Conservation (phyloP, 2,888 invertebrate species). For the Pyrochroa serraticornis region DNA sequence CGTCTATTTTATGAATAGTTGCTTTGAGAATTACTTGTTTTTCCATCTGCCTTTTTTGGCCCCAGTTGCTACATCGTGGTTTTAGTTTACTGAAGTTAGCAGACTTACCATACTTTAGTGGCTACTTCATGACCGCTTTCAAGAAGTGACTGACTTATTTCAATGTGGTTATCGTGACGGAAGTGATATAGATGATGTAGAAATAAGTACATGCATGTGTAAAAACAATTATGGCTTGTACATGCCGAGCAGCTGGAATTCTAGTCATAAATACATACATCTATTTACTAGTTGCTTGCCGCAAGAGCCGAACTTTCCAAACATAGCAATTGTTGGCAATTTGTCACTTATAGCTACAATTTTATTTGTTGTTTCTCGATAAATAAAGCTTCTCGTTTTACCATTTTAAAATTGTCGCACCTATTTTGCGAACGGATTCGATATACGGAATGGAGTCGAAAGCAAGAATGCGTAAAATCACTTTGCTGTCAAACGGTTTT, state of each 20-base stretch:
- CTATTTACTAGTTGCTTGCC: slow-evolving; percentile 20
- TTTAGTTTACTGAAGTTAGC: slow-evolving; percentile 2
- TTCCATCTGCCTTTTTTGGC: too few relatives aligned
- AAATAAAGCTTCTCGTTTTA: too few relatives aligned
- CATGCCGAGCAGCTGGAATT: slow-evolving; percentile 40
- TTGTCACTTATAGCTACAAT: neutral
- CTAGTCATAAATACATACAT: slow-evolving; percentile 23
- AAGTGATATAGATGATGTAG: slow-evolving; percentile 49
- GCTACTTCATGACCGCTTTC: slow-evolving; percentile 25
- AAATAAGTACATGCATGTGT: slow-evolving; percentile 48
- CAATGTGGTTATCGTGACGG: slow-evolving; percentile 47
- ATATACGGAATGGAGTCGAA: too few relatives aligned
- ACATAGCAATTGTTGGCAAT: slow-evolving; percentile 11
- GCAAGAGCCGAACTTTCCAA: slow-evolving; percentile 22
- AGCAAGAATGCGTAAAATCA: too few relatives aligned
- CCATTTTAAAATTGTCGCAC: neutral
- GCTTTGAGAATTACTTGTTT: too few relatives aligned
- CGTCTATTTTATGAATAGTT: too few relatives aligned
- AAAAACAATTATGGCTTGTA: slow-evolving; percentile 49
- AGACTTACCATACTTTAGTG: slow-evolving; percentile 1
- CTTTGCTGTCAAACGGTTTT: too few relatives aligned
- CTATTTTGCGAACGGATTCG: too few relatives aligned
- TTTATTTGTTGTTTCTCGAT: neutral
- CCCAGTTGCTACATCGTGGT: too few relatives aligned
- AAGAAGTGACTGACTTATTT: slow-evolving; percentile 39